These are phyloP conservation scores for Andrena bucephala DNA, from an alignment of 2,888 invertebrate genomes.

Conservation along the genomic window DNA sequence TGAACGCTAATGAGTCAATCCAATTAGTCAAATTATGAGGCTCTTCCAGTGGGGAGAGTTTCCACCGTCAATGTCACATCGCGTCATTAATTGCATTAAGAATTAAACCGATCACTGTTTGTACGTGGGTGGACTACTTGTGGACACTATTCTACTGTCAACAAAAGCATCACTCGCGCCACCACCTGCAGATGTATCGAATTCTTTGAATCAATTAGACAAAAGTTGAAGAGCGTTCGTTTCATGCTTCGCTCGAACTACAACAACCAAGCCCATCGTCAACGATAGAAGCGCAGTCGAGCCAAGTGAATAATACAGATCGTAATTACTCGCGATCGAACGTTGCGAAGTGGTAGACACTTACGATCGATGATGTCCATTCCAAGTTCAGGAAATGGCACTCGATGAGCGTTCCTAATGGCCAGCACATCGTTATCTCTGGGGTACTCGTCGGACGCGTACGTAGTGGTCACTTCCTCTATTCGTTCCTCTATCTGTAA, in stretches of 20 bases:
- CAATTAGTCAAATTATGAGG: not conserved
- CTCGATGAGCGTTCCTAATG: constrained; percentile 83
- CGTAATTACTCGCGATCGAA: not conserved
- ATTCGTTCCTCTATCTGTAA: constrained; percentile 85
- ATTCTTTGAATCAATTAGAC: no score
- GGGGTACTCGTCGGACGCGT: constrained; percentile 81
- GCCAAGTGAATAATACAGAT: not conserved
- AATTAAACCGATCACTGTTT: not conserved
- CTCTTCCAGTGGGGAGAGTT: not conserved
- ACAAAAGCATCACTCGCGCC: not conserved
- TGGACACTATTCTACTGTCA: not conserved
- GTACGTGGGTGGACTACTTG: not conserved
- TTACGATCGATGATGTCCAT: constrained; percentile 88
- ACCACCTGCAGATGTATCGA: no score
- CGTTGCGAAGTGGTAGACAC: constrained; percentile 35
- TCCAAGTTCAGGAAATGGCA: constrained; percentile 90
- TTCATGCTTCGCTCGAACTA: not conserved
- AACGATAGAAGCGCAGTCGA: not conserved
- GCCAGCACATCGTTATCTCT: constrained; percentile 75
- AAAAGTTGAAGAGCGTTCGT: not conserved
- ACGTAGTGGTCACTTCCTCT: constrained; percentile 85
- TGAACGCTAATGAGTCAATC: not conserved
- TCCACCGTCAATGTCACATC: not conserved
- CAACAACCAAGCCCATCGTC: no score
- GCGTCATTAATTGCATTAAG: not conserved